These are phyloP conservation scores for Harpalus rufipes DNA, from an alignment of 2,888 invertebrate genomes.

Conservation along the genomic window DNA sequence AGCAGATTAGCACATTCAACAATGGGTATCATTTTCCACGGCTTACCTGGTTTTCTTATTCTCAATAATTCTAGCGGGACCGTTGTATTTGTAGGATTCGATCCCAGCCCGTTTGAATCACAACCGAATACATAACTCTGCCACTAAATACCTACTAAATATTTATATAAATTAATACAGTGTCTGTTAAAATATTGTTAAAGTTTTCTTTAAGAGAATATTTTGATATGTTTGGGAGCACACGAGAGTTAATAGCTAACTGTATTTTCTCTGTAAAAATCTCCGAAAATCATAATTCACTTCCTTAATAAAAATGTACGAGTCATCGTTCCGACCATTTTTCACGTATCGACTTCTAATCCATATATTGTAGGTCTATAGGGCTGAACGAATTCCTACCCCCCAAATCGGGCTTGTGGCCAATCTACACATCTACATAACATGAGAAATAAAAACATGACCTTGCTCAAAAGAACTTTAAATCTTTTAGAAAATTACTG, in stretches of 20 bases:
- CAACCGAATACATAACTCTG: no score
- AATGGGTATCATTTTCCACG: no score
- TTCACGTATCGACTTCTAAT: constrained; percentile 5
- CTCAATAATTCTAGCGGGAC: no score
- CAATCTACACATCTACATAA: neutral
- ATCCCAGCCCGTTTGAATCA: no score
- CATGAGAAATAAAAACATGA: neutral
- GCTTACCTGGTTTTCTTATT: no score
- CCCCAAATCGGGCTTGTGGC: neutral
- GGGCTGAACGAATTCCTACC: neutral
- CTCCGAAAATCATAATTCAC: constrained; percentile 2
- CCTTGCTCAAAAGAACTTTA: neutral
- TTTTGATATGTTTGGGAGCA: neutral
- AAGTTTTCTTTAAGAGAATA: no score
- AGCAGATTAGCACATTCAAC: no score
- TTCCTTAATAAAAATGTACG: constrained; percentile 3
- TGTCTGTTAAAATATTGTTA: no score
- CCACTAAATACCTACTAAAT: no score
- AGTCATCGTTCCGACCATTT: neutral
- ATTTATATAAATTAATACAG: no score
- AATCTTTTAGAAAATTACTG: neutral
- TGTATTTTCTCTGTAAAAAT: neutral
- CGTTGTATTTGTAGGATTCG: no score
- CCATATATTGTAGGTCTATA: constrained; percentile 3
- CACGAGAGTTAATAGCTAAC: neutral